Evolutionary conservation across 1,140 invertebrate genomes (phyloP), one percentile per base, ranked within the genome.

Genomic region (Bombus cullumanus): DNA sequence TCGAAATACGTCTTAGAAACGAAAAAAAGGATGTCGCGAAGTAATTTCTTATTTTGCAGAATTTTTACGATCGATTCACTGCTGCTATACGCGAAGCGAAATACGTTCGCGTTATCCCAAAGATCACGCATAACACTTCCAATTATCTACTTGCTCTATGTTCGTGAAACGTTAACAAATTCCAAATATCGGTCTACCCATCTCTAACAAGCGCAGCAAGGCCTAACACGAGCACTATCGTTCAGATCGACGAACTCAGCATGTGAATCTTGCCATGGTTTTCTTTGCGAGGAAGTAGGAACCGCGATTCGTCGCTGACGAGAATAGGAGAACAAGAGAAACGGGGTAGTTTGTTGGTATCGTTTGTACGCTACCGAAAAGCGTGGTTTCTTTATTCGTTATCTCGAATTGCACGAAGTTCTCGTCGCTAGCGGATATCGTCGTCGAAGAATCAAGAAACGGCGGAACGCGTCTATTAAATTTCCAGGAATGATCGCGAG

Each of bases 391-490:
- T 79, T 89, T 83, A 83, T 39, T 72, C 28, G 84, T 89, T 90
- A 90, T 90, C 89, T 81, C 25, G 75, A 75, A 69, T 47, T 66
- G 85, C 85, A 81, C 81, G 73, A 72, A 85, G 68, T 53, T 62
- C 82, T 78, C 22, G 66, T 15, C 22, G 53, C 43, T 28, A 18
- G 37, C 4, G 34, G 28, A 66, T 89, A 89, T 87, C 85, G 77
- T 81, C 57, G 81, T n/a, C 37, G 39, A 64, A 59, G 66, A 68
- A 89, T 90, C 88, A 57, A 83, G 80, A 69, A 47, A 53, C 39
- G 28, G 62, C 37, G 57, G 74, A 82, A 88, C 80, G 85, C 83
- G 89, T 91, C 90, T 86, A 92, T 91, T 91, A 91, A 91, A 90
- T 92, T 90, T 90, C 85, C 71, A 84, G 82, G 89, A 91, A 90